Base-by-base conservation (phyloP, 23 tunicate genomes). In the Pegea sp. region DNA sequence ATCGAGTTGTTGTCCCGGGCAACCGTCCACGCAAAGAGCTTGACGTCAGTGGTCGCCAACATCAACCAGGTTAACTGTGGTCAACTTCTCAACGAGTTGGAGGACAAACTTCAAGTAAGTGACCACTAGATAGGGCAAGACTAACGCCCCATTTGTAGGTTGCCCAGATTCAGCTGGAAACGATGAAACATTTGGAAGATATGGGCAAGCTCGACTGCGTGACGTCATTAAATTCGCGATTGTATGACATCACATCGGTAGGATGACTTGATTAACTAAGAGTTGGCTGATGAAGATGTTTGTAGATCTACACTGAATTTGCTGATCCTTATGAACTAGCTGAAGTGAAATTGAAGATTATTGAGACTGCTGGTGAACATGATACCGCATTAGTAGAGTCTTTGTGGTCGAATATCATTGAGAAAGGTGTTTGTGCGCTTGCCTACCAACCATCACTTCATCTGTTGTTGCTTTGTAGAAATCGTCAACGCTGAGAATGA, bases 381-480 rank as follows among this genome's bases (percentile, higher is more conserved):
- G 99, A 91, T 38, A 72, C 68, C 8, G 26, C 72, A 1, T 31
- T 81, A 44, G 60, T 91, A 19, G 91, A 79, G 53, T 77, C 77
- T 53, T 58, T 91, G 60, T 91, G 99, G 99, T 81, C 78, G 42
- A 81, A 91, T 34, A 91, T 91, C 44, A 55, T 91, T 22, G 99
- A 91, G 51, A 64, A 71, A 65, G 90, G 98, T 89, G n/a, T n/a
- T n/a, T n/a, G n/a, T n/a, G n/a, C n/a, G n/a, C n/a, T n/a, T n/a
- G n/a, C n/a, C n/a, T n/a, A n/a, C n/a, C n/a, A n/a, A n/a, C n/a
- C n/a, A n/a, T n/a, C n/a, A n/a, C n/a, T n/a, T n/a, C n/a, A n/a
- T n/a, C n/a, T n/a, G n/a, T n/a, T n/a, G n/a, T n/a, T n/a, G n/a
- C n/a, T n/a, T n/a, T n/a, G n/a, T n/a, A n/a, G n/a, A n/a, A n/a